Evolutionary conservation across 2,113 vertebrate genomes (phyloP), one percentile per base, ranked within the genome.

Genomic region (Zootoca vivipara): DNA sequence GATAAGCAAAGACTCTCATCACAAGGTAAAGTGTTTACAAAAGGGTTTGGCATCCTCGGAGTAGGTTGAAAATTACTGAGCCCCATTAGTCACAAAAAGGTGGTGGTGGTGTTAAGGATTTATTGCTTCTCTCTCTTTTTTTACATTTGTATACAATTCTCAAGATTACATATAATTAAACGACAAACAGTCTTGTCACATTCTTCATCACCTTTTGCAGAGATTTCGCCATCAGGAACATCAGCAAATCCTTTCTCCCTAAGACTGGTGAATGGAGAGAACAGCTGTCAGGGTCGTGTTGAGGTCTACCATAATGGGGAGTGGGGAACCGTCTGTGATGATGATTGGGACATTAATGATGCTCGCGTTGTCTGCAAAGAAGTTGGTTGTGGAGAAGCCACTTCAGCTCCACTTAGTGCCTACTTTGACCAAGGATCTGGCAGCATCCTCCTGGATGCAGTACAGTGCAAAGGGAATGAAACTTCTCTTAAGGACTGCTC

Each of bases 251-350:
- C 72, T 35, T 6, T 16, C 35, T 73, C 18, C 33, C 56, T 28
- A 42, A 78, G 75, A 16, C 42, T 78, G 77, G 77, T 28, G n/a
- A 35, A 56, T 69, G 64, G 65, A 18, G 35, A 69, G 28, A 46
- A 35, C 26, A 69, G 40, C 97, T 88, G 87, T 26, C 20, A 74
- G 26, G 87, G 87, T n/a, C 52, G 80, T 6, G 4, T 88, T 82
- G 87, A 88, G 35, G 85, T 87, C 13, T 82, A 58, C 33, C 42
- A 90, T 18, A 42, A 33, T 9, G 84, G 85, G 7, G 5, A 0
- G 9, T 90, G 89, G 89, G 85, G 84, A 0, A 87, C 85, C 2
- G 42, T 87, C 52, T 91, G 87, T 87, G 90, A 87, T 62, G 87
- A 91, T 42, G 20, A 1, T 26, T 91, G 87, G 87, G 67, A 69